Base-by-base conservation (phyloP, 2,797 vertebrate species). In the Amniataba percoides region DNA sequence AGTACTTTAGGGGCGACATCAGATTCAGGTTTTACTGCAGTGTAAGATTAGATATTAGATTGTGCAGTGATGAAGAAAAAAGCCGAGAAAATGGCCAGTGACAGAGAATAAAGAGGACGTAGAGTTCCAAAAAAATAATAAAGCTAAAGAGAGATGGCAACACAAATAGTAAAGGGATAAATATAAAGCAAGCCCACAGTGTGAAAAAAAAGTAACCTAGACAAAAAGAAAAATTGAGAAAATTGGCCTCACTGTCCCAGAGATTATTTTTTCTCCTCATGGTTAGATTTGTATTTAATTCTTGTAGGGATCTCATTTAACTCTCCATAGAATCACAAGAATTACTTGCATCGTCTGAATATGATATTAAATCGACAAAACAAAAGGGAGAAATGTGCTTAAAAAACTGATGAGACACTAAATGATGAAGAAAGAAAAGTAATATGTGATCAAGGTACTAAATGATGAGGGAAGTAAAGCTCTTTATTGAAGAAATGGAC, bases 31-130 rank as follows among this genome's bases (percentile, higher is more conserved):
- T 62, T 70, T 72, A 68, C 16, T 52, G 5, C 15, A 48, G 7
- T 58, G 25, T 25, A 49, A 49, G 52, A 58, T 58, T 48, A 31
- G 23, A 74, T 49, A 68, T 70, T 11, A 75, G 23, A 81, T 57
- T 69, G 61, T 75, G 42, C 27, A 21, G 7, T 39, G 42, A 48
- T 34, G 11, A 48, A 61, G 21, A 61, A 40, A 64, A 21, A 43
- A 19, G 10, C 8, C 4, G 0, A 39, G 18, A 10, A 61, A 52
- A 21, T 25, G 11, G 11, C 19, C 25, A n/a, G 16, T 49, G 11
- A 53, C 31, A 60, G 7, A 36, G 34, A 55, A 46, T 16, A 61
- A 5, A 62, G 27, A 40, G 1, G 15, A 16, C 40, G 3, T 15
- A 5, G 11, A 14, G 27, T 63, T 45, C 25, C 5, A 34, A 31